Base-by-base conservation (phyloP, 2,888 invertebrate genomes). In the Papilio gigon region DNA sequence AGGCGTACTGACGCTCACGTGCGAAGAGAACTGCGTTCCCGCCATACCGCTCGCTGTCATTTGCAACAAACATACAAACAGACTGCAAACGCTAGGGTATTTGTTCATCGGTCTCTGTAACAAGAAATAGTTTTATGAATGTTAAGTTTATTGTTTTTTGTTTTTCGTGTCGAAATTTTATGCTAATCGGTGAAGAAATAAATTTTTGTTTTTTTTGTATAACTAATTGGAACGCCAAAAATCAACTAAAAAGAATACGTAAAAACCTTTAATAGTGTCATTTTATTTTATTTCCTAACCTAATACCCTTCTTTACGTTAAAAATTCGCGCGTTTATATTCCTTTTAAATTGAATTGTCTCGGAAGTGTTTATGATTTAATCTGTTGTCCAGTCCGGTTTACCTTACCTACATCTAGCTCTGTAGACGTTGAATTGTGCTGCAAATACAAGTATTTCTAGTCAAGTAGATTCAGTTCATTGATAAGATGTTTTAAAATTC, bases 1-100 rank as follows among this genome's bases (percentile, higher is more conserved):
- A 4, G 92, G 92, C 14, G 92, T 92, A 74, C 84, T 88, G 44
- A 92, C 84, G 71, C 82, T 87, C 47, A 92, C 89, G 73, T 92
- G 92, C 3, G 92, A 92, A 0, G 87, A 78, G 78, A 91, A 92
- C 72, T 84, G 84, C 2, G 89, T 84, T 42, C 84, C 83, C 0
- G 84, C 82, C 50, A 75, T 71, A 58, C 58, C 20, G 37, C 62
- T 63, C 9, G 25, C 75, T 77, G 75, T 65, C 35, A 82, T 70
- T 67, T 84, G 84, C 62, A 80, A 44, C n/a, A 79, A 35, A 64
- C 77, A 75, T 9, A 85, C 56, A 22, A 82, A 20, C 37, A 81
- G 27, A 50, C 77, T 75, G 73, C 75, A 70, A n/a, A 74, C 37
- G 47, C 58, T 71, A 20, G 70, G 71, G 27, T 75, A 22, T 42